Evolutionary conservation across 37 sponge, comb jelly and placozoan species (phyloP), one percentile per base, ranked within the genome.

Genomic region (Ephydatia muelleri): DNA sequence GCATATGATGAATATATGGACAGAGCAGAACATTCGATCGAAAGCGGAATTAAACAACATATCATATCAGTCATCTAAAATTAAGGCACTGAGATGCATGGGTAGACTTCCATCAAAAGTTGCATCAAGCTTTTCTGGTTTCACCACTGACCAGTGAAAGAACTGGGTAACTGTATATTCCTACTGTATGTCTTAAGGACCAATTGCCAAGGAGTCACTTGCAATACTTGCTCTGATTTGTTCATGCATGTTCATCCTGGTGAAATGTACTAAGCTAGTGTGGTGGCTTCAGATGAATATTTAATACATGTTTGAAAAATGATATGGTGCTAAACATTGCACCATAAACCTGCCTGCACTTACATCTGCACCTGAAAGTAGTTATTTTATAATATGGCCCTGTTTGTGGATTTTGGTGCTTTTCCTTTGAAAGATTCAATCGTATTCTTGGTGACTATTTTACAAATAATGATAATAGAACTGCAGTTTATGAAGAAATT

Each of bases 91-190:
- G 16, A 57, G 6, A 43, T 22, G 57, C n/a, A 16, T 36, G 26
- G 36, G 5, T 6, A 23, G 32, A 29, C 35, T 73, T 4, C 35
- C 75, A 6, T 23, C 75, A 34, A 34, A 73, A 33, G 6, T 73
- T 34, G 3, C 23, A 32, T 23, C 35, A 43, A 43, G 43, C 43
- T 43, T 43, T 73, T 23, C 35, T 47, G 79, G 72, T 30, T 88
- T 88, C 37, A 88, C 79, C 5, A 83, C 83, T n/a, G 83, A 76
- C 30, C 88, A 88, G 67, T 88, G 88, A 83, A 40, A 37, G 22
- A 75, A 37, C 43, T 88, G 88, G 88, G 77, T 70, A 5, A 28
- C 23, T 34, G 23, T 33, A 5, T 40, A 25, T n/a, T 78, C 57
- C n/a, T 6, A 5, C 31, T 36, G 23, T 74, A 23, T 36, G 25